Evolutionary conservation across 2,888 invertebrate species (phyloP), one percentile per base, ranked within the genome.

Genomic region (Hypercompe scribonia): DNA sequence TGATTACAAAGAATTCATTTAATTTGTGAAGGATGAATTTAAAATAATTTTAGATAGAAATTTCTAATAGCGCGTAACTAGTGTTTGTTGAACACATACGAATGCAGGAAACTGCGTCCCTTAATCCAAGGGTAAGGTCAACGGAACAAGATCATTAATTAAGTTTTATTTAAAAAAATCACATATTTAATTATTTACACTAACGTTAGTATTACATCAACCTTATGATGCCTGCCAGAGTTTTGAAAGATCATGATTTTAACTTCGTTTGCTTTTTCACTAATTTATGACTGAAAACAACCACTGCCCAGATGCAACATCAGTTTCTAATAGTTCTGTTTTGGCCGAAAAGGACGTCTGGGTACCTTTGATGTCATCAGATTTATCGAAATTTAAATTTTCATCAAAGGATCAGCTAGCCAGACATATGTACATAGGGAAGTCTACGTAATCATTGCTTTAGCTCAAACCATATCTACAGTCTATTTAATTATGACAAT

Each of bases 41-140:
- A 11, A 54, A 24, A 0, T 2, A 24, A 54, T 54, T 54, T 54
- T 10, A 54, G 50, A 11, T 54, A 11, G 10, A 11, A 54, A 54
- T n/a, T 54, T n/a, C 50, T 50, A 50, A 50, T 24, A 21, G 11
- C n/a, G 10, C 10, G 3, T 54, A 10, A 11, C 24, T 24, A 28
- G 13, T 31, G 15, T 28, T 61, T 13, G 31, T 61, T 61, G 5
- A 61, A 18, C 2, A 61, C 31, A 61, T 31, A 31, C 28, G 28
- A 61, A 31, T 31, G 31, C 31, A 28, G 18, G 61, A 61, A 61
- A 31, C 61, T 61, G 15, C 7, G 15, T 28, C 15, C 61, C 61
- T 31, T 61, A 61, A 31, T 61, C 61, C 61, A 58, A 58, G 28
- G 61, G 31, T 61, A 61, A 61, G 61, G 61, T 18, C 28, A 61